Base-by-base conservation (phyloP, 2,888 invertebrate species). In the Nomada hirtipes region DNA sequence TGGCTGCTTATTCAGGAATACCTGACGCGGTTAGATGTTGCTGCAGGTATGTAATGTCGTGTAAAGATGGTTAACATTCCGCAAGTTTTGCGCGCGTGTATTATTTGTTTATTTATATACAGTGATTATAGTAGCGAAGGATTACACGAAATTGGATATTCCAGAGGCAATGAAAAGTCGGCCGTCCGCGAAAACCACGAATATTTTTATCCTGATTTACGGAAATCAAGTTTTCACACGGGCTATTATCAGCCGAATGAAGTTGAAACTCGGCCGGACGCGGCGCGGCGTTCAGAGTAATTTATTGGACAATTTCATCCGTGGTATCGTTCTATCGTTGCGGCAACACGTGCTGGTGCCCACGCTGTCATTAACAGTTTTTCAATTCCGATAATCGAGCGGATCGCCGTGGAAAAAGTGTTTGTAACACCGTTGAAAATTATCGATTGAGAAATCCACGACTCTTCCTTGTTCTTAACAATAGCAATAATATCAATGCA, bases 341-440 rank as follows among this genome's bases (percentile, higher is more conserved):
- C 18, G 23, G 75, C 75, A 60, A 75, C 60, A 61, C 69, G 75
- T 75, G 75, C 47, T 23, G 69, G 68, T 75, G 75, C 75, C 55
- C 73, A 73, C 65, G 73, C 44, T 73, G 57, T 73, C 65, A 65
- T 73, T 73, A 73, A 73, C 73, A 73, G 73, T 57, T 57, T 73
- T 73, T 57, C 65, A 65, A 65, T 73, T 57, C 29, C 65, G 44
- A 57, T 47, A 1, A 26, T 10, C 63, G 10, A 26, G 53, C 63
- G 55, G 18, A 53, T 72, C 20, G 23, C 13, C 55, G 2, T 0
- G 15, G 23, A 4, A n/a, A 29, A 65, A 36, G 29, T 44, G 44
- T 73, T 73, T 64, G 13, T 57, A 47, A 70, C 60, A 20, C 70
- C 20, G 44, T 26, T 20, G 2, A 18, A 57, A 57, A 73, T 57